phyloP scores from a whole-genome alignment of 2,888 invertebrate genomes.

The Megamerina dolium region DNA sequence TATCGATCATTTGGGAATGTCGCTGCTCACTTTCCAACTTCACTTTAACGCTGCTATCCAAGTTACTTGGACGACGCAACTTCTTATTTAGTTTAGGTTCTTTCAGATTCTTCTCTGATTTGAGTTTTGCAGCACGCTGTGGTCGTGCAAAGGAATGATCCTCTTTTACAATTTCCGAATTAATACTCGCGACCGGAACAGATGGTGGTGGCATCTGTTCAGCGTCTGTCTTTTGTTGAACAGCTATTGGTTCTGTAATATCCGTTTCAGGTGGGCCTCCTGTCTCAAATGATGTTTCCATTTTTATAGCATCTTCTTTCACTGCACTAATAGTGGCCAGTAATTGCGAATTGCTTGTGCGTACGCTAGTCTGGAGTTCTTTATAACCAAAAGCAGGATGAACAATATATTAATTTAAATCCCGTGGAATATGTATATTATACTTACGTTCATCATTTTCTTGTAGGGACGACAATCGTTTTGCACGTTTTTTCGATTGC shows the following conservation, averaged over 20 bases:
- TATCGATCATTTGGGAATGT: slow-evolving; percentile 27
- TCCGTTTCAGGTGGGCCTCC: no score
- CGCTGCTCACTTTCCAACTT: slow-evolving; percentile 40
- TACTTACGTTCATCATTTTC: slow-evolving; percentile 31
- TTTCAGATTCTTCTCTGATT: slow-evolving; percentile 36
- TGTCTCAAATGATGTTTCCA: no score
- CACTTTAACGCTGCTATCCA: slow-evolving; percentile 22
- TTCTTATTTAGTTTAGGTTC: slow-evolving; percentile 32
- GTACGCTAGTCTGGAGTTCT: slow-evolving; percentile 5
- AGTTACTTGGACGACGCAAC: slow-evolving; percentile 33
- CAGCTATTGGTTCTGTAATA: not conserved
- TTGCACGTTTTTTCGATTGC: slow-evolving; percentile 39
- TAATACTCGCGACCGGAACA: slow-evolving; percentile 6
- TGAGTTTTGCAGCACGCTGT: slow-evolving; percentile 40
- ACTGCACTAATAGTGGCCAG: not conserved
- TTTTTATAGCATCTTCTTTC: no score
- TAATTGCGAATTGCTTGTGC: slow-evolving; percentile 28
- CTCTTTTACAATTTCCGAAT: slow-evolving; percentile 1
- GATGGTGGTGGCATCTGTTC: slow-evolving; percentile 31
- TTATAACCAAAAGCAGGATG: not conserved
- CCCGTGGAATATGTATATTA: not conserved
- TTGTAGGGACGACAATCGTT: slow-evolving; percentile 31
- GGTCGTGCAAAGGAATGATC: slow-evolving; percentile 33
- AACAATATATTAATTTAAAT: not conserved
- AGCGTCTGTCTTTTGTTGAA: not conserved